Evolutionary conservation across 37 sponge, comb jelly and placozoan species (phyloP).

Genomic region (Aphrocallistes beatrix): DNA sequence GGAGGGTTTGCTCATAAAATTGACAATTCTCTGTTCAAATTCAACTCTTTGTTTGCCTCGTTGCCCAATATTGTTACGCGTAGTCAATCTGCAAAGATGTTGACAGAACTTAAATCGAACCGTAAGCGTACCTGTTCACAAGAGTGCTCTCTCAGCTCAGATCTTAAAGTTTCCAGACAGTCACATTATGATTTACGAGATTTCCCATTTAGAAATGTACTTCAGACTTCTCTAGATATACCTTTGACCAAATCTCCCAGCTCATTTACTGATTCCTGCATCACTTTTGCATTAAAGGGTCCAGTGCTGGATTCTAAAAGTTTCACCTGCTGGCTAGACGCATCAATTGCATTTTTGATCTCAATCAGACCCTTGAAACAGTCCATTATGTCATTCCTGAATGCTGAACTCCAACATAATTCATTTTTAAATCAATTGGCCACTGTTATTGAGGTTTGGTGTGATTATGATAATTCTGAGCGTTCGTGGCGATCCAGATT

Average conservation of each 20-base stretch:
- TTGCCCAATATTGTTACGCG: background rate
- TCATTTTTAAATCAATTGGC: background rate
- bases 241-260: background rate
- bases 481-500: background rate
- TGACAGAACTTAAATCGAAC: background rate
- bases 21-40: background rate
- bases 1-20: background rate
- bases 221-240: background rate
- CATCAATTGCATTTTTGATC: background rate
- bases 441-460: background rate
- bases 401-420: background rate
- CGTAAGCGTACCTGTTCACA: background rate
- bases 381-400: background rate
- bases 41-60: background rate
- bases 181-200: background rate
- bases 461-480: background rate
- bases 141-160: background rate
- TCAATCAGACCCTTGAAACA: background rate
- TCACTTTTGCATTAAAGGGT: background rate
- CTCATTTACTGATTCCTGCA: background rate
- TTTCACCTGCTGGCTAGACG: background rate
- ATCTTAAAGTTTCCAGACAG: background rate
- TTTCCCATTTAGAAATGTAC: background rate
- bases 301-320: background rate
- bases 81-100: background rate